Evolutionary conservation across 2,888 invertebrate species (phyloP).

Genomic region (Cerastis rubricosa): DNA sequence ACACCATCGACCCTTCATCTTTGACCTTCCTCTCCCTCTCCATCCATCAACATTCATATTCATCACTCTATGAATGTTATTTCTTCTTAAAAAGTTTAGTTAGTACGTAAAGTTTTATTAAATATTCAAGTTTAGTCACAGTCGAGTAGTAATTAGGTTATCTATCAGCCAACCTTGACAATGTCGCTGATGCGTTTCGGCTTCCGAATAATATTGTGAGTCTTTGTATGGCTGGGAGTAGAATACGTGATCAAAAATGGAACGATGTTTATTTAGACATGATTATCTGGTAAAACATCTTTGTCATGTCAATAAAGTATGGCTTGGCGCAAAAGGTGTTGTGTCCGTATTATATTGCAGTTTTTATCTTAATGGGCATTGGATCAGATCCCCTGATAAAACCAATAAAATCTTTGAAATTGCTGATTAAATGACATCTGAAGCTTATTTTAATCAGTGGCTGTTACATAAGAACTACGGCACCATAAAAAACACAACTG

Average conservation of each 20-base stretch:
- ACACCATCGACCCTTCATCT: too few relatives aligned
- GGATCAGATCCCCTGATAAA: background rate
- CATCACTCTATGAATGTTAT: background rate
- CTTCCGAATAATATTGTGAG: constrained; percentile 13
- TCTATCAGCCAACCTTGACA: constrained; percentile 37
- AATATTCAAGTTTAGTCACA: constrained; percentile 15
- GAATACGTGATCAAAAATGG: background rate
- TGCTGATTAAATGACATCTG: background rate
- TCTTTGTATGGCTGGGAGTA: background rate
- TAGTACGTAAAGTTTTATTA: background rate
- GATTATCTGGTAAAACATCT: background rate
- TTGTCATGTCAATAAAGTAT: background rate
- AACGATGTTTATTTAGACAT: background rate
- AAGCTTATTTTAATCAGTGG: background rate
- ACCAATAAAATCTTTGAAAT: background rate
- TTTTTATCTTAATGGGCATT: background rate
- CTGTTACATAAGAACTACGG: background rate
- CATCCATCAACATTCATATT: too few relatives aligned
- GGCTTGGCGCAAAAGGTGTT: background rate
- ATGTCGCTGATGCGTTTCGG: constrained; percentile 27
- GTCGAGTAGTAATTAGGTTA: constrained; percentile 18
- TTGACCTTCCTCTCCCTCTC: too few relatives aligned
- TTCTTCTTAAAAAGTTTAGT: background rate
- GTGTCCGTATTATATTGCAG: background rate
- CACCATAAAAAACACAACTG: constrained; percentile 13